Conservation (phyloP, 2,113 vertebrate species). For the Paedocypris sp. region DNA sequence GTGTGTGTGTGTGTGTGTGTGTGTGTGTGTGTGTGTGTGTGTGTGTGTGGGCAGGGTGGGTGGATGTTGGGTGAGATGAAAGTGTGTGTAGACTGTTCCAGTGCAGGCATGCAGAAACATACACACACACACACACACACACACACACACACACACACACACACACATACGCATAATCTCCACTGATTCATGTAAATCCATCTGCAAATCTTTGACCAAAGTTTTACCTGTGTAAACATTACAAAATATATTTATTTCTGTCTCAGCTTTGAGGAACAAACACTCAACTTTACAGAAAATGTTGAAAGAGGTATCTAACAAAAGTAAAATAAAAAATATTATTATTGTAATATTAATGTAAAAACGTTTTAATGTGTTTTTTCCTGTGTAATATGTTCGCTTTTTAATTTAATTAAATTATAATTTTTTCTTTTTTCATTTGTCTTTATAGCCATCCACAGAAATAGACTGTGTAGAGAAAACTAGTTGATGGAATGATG, state of each 20-base stretch:
- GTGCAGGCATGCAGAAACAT: slow-evolving; percentile 8
- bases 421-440: no score
- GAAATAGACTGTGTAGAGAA: not conserved
- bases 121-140: not conserved
- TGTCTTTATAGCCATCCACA: no score
- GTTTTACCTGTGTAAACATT: not conserved
- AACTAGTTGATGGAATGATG: not conserved
- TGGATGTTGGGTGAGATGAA: not conserved
- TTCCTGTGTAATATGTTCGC: no score
- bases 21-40: slow-evolving; percentile 55
- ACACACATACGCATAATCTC: slow-evolving; percentile 1
- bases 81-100: no score
- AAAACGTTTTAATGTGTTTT: no score
- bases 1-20: not conserved
- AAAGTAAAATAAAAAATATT: no score
- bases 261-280: not conserved
- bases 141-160: not conserved
- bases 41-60: slow-evolving; percentile 43
- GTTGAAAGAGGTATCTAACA: no score
- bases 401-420: no score
- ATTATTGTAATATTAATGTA: no score
- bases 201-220: not conserved
- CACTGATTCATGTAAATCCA: not conserved
- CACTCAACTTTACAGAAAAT: no score
- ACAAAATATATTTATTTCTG: not conserved